Conservation (phyloP, 2,888 invertebrate genomes). For the Pristionchus japonicus region DNA sequence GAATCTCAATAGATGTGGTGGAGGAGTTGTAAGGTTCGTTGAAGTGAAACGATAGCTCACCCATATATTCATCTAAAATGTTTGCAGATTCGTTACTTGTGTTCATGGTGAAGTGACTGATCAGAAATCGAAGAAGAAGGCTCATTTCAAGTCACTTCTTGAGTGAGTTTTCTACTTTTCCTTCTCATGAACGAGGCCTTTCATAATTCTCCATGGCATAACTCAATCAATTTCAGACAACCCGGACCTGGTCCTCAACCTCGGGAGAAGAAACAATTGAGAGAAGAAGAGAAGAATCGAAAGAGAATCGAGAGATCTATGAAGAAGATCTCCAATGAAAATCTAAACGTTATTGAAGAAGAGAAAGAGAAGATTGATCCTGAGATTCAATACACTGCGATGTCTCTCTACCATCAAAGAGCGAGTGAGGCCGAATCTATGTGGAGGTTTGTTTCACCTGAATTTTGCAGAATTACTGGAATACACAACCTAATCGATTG, state of each 20-base stretch:
- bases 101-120: conserved; percentile 6
- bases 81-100: not conserved
- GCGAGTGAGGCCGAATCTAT: not conserved
- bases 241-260: conserved; percentile 22
- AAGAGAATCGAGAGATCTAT: conserved; percentile 11
- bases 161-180: not conserved
- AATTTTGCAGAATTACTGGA: too few relatives aligned
- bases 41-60: too few relatives aligned
- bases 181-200: not conserved
- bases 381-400: conserved; percentile 20
- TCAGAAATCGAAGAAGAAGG: conserved; percentile 19
- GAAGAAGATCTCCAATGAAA: not conserved
- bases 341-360: not conserved
- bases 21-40: not conserved
- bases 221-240: not conserved
- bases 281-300: conserved; percentile 36
- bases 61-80: not conserved
- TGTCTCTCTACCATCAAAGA: not conserved
- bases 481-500: too few relatives aligned
- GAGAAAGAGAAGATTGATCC: conserved; percentile 1
- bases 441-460: not conserved
- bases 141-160: not conserved
- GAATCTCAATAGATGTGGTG: conserved; percentile 14
- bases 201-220: not conserved
- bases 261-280: conserved; percentile 25